Evolutionary conservation across 1,140 invertebrate species (phyloP).

Genomic region (Leptinotarsa defecta): DNA sequence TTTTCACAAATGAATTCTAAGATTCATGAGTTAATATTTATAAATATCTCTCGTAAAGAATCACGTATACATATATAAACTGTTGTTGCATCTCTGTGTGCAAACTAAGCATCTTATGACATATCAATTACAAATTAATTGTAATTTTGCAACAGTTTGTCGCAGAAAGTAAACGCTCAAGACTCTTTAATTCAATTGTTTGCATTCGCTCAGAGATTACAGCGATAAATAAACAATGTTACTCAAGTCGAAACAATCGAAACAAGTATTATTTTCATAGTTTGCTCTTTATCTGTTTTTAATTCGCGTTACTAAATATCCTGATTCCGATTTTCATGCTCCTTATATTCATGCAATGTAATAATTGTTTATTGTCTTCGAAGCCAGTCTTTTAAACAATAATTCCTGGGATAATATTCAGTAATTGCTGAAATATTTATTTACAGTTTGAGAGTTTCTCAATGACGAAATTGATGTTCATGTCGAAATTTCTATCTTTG

Average conservation of each 20-base stretch:
- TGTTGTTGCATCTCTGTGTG: conserved; percentile 8
- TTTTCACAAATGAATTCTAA: neutral
- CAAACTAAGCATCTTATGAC: conserved; percentile 10
- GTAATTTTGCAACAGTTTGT: conserved; percentile 20
- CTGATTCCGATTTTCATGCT: conserved; percentile 20
- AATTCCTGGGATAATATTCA: conserved; percentile 2
- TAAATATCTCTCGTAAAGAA: conserved; percentile 8
- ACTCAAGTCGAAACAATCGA: conserved; percentile 12
- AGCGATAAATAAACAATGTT: conserved; percentile 10
- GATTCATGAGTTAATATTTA: conserved; percentile 18
- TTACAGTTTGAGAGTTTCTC: conserved; percentile 5
- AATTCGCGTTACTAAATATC: conserved; percentile 42
- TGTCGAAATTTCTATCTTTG: neutral
- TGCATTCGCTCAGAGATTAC: conserved; percentile 15
- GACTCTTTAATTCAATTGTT: conserved; percentile 14
- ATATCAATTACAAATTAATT: conserved; percentile 14
- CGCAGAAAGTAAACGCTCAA: conserved; percentile 9
- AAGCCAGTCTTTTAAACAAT: neutral
- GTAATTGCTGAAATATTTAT: conserved; percentile 2
- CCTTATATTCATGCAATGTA: conserved; percentile 13
- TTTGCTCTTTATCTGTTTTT: conserved; percentile 38
- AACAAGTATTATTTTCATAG: conserved; percentile 5
- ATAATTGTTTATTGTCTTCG: conserved; percentile 17
- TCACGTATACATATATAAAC: conserved; percentile 10
- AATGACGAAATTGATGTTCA: conserved; percentile 9